Conservation (phyloP, 1,140 invertebrate species). For the Drosophila repletoides region DNA sequence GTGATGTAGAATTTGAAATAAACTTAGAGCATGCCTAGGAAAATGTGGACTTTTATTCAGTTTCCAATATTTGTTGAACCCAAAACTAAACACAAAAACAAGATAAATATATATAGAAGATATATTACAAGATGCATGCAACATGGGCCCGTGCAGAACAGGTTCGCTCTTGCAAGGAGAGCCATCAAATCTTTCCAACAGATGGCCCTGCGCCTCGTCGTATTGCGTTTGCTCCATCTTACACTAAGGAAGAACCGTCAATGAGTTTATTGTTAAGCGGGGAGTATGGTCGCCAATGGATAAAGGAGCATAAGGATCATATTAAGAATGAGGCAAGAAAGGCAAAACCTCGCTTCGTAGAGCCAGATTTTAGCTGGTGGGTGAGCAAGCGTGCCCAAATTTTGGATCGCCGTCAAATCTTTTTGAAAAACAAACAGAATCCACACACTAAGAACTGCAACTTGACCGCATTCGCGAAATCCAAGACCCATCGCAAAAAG, state of each 20-base stretch:
- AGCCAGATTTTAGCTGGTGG: slow-evolving; percentile 34
- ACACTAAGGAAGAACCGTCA: slow-evolving; percentile 1
- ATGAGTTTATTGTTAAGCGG: slow-evolving; percentile 29
- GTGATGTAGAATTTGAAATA: neutral
- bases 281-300: slow-evolving; percentile 35
- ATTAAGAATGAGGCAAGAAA: neutral
- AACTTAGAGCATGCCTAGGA: neutral
- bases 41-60: neutral
- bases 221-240: neutral
- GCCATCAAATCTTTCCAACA: slow-evolving; percentile 24
- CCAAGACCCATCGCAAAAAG: slow-evolving; percentile 2
- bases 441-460: slow-evolving; percentile 27
- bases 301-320: slow-evolving; percentile 18
- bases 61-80: slow-evolving; percentile 16
- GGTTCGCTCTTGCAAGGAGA: slow-evolving; percentile 1
- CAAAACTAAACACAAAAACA: neutral
- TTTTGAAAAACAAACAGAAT: slow-evolving; percentile 11
- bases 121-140: neutral
- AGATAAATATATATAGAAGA: neutral
- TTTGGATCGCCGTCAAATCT: slow-evolving; percentile 25
- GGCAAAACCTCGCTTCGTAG: slow-evolving; percentile 10
- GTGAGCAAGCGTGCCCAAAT: slow-evolving; percentile 10
- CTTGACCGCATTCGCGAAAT: slow-evolving; percentile 4
- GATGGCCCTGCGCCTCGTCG: neutral
- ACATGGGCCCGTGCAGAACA: slow-evolving; percentile 15